Evolutionary conservation across 2,797 vertebrate species (phyloP).

Genomic region (Urocyon cinereoargenteus): DNA sequence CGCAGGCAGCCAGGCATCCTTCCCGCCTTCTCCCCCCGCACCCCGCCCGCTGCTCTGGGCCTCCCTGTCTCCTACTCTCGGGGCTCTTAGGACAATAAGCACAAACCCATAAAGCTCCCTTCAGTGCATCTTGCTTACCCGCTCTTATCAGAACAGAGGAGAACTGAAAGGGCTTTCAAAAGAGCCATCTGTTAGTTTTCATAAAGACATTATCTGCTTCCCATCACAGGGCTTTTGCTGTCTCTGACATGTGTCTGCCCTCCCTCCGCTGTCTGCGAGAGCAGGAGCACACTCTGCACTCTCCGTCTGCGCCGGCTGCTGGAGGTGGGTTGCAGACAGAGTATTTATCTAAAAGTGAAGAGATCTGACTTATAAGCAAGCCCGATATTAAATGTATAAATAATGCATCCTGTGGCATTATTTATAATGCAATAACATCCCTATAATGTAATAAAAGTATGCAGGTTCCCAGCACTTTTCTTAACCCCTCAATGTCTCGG

Average conservation of each 20-base stretch:
- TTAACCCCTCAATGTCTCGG: slow-evolving; percentile 85
- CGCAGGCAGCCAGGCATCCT: neutral
- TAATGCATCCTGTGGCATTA: slow-evolving; percentile 89
- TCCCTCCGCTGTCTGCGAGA: slow-evolving; percentile 63
- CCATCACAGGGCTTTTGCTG: slow-evolving; percentile 74
- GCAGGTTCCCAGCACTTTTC: slow-evolving; percentile 80
- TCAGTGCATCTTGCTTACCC: slow-evolving; percentile 56
- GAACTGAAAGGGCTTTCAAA: slow-evolving; percentile 77
- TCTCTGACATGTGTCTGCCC: slow-evolving; percentile 72
- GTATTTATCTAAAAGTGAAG: slow-evolving; percentile 86
- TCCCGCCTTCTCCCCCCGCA: neutral
- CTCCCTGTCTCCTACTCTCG: slow-evolving; percentile 39
- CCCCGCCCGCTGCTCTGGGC: neutral
- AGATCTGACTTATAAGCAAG: slow-evolving; percentile 87
- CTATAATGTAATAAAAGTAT: slow-evolving; percentile 85
- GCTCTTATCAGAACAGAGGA: slow-evolving; percentile 70
- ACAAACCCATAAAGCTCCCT: slow-evolving; percentile 71
- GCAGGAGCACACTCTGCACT: neutral
- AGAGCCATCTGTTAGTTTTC: slow-evolving; percentile 82
- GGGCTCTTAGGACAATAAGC: slow-evolving; percentile 66
- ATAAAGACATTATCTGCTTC: slow-evolving; percentile 83
- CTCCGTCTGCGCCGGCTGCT: slow-evolving; percentile 45
- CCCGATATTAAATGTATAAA: slow-evolving; percentile 89
- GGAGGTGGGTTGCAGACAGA: slow-evolving; percentile 77
- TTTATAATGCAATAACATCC: slow-evolving; percentile 89